Base-by-base conservation (phyloP, 2,113 vertebrate species). In the Salvator merianae region DNA sequence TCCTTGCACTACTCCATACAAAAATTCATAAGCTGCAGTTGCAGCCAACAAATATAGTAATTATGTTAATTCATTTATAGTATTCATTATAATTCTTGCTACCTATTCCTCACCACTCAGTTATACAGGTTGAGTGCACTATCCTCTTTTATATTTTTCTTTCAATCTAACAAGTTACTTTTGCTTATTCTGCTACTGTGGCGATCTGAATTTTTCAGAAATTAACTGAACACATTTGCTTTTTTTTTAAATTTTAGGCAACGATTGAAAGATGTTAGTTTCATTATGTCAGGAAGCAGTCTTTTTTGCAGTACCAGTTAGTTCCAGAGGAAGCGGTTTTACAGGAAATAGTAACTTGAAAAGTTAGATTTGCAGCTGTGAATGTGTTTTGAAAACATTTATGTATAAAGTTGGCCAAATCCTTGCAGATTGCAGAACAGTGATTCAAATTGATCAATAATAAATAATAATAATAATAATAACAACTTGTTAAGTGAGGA, bases 301-400 rank as follows among this genome's bases (percentile, higher is more conserved):
- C 53, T 79, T 36, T 68, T 1, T 84, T 86, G 65, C 0, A 0
- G 47, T 85, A 28, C 4, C 32, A 83, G n/a, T 62, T 83, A 22
- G 53, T 90, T 91, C 88, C 47, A 79, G 53, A 87, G 79, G 65
- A 59, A 84, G 32, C 76, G 71, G 81, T 87, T 18, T 30, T 83
- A 16, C n/a, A 1, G 0, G 30, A 75, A 75, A 50, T 50, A 75
- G 36, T 36, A 63, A n/a, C 28, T 38, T 26, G 16, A 38, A 55
- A 24, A 53, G 55, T 59, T 72, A 63, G 30, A 73, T 26, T 16
- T 82, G 30, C 38, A 74, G 72, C 40, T 47, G 38, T 78, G 36
- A 55, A 78, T 28, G 34, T 5, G 26, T 14, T 63, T 6, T 63
- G 55, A 32, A 77, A 77, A 9, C 32, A 77, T 36, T 63, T 38